Conservation (phyloP, 2,113 vertebrate species). For the Oreotrochilus melanogaster region DNA sequence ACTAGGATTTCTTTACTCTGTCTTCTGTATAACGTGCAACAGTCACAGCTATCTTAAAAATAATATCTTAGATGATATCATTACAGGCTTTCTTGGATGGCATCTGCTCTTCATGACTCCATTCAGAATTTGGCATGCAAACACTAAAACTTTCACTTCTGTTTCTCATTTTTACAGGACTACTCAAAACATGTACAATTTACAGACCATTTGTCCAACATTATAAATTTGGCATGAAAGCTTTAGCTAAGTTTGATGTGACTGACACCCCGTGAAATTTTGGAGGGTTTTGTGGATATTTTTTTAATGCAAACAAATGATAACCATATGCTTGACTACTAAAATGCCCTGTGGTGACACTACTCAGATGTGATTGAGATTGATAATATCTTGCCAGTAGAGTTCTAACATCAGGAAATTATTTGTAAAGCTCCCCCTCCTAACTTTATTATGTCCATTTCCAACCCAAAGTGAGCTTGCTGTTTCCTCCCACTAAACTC, state of each 20-base stretch:
- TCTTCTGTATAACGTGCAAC: background rate
- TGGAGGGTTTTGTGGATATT: conserved; percentile 32
- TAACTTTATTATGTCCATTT: background rate
- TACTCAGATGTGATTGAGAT: conserved; percentile 22
- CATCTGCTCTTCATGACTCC: background rate
- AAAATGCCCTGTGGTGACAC: background rate
- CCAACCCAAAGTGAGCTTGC: background rate
- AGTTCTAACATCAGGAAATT: conserved; percentile 7
- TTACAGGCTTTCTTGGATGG: background rate
- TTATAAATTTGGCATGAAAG: conserved; percentile 15
- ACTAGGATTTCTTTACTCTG: background rate
- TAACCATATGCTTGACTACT: conserved; percentile 40
- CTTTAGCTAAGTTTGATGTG: conserved; percentile 5
- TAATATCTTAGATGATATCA: background rate
- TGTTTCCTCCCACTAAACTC: background rate
- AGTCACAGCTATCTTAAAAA: background rate
- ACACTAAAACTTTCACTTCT: background rate
- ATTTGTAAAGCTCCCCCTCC: background rate
- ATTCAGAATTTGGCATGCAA: background rate
- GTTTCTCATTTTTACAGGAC: background rate
- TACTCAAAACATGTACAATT: background rate
- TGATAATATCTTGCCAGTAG: background rate
- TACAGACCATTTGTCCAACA: conserved; percentile 3
- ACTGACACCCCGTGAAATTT: conserved; percentile 3
- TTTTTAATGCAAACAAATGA: conserved; percentile 46